phyloP scores from a whole-genome alignment of 2,888 invertebrate genomes.

The Ichneumoninae sp. region DNA sequence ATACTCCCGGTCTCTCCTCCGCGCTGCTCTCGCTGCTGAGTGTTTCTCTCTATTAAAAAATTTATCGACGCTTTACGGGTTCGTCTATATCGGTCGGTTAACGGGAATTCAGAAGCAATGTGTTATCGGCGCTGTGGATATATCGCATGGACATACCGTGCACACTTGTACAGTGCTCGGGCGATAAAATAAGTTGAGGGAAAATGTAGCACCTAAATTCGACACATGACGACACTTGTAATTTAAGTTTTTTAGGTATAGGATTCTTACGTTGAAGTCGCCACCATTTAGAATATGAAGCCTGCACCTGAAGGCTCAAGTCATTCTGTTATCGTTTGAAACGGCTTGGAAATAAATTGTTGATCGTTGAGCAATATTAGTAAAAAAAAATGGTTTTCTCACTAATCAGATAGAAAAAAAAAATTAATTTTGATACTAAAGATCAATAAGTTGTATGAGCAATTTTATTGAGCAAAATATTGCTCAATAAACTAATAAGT shows the following conservation, averaged over 20 bases:
- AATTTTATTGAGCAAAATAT: too few species aligned
- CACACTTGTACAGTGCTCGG: background rate
- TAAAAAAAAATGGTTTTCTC: background rate
- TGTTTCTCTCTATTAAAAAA: conserved; percentile 81
- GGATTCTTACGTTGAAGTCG: background rate
- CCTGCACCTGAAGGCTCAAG: background rate
- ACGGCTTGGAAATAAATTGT: background rate
- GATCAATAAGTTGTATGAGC: too few species aligned
- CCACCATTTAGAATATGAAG: background rate
- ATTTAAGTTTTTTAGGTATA: background rate
- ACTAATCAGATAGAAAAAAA: background rate
- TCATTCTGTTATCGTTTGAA: too few species aligned
- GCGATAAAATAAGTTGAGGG: background rate
- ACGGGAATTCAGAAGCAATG: conserved; percentile 42
- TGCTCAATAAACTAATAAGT: too few species aligned
- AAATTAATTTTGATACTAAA: too few species aligned
- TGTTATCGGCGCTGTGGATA: conserved; percentile 12
- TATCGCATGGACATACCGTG: conserved; percentile 1
- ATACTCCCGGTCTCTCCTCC: conserved; percentile 76
- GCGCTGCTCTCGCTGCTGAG: conserved; percentile 68
- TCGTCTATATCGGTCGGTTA: conserved; percentile 49
- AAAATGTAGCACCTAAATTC: background rate
- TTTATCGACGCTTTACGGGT: conserved; percentile 75
- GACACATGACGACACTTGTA: background rate
- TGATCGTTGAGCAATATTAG: background rate